These are phyloP conservation scores for Xylota segnis DNA, from an alignment of 2,888 invertebrate species.

Conservation along the genomic window DNA sequence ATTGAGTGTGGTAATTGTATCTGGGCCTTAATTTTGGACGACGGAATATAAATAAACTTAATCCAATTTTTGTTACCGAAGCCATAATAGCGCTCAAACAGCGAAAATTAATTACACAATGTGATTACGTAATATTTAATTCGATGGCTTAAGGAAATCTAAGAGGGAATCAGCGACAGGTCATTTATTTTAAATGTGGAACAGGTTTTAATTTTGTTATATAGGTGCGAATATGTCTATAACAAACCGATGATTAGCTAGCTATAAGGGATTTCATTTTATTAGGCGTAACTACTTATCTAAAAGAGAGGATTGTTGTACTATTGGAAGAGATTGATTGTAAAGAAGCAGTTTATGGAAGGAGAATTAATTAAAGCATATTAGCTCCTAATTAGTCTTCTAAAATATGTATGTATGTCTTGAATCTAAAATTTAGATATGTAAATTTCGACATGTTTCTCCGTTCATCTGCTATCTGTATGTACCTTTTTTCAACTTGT, in stretches of 20 bases:
- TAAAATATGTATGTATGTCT: too few species aligned
- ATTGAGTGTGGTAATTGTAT: constrained; percentile 2
- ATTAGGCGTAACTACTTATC: background rate
- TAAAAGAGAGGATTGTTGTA: background rate
- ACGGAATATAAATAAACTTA: constrained; percentile 5
- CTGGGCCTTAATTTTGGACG: constrained; percentile 5
- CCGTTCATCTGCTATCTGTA: too few species aligned
- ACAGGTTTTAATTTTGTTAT: constrained; percentile 7
- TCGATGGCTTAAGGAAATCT: background rate
- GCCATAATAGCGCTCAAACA: constrained; percentile 15
- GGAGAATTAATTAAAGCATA: too few species aligned
- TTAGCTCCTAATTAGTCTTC: too few species aligned
- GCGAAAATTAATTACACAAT: constrained; percentile 12
- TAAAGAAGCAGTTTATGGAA: too few species aligned
- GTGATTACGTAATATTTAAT: constrained; percentile 7
- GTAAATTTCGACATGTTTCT: too few species aligned
- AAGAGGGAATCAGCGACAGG: background rate
- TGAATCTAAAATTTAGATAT: too few species aligned
- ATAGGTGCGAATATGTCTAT: background rate
- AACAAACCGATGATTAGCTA: background rate
- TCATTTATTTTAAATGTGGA: constrained; percentile 3
- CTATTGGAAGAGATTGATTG: background rate
- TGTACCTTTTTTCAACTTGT: too few species aligned
- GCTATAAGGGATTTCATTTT: background rate
- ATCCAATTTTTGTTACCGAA: constrained; percentile 20